A percentile compares a stretch with the other conserved stretches of the same genome.
These are phyloP conservation scores for Hermodice carunculata DNA, from an alignment of 2,888 invertebrate genomes.

Conservation along the genomic window DNA sequence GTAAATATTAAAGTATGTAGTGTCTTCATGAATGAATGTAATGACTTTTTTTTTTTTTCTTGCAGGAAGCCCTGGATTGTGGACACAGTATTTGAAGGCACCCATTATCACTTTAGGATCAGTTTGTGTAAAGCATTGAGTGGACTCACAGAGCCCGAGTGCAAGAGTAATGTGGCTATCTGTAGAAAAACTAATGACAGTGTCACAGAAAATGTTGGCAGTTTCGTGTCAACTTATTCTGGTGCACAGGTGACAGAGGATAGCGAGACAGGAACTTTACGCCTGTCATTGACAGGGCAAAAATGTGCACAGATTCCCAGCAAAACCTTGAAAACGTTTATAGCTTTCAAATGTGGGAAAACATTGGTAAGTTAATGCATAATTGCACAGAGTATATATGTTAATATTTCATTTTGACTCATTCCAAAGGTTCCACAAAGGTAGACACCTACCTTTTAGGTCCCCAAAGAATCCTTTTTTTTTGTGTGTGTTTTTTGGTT, in stretches of 20 bases:
- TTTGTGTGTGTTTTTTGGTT: too few relatives aligned
- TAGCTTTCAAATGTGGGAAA: conserved; percentile 56
- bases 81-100: conserved; percentile 41
- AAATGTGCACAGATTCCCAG: conserved; percentile 34
- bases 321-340: conserved; percentile 42
- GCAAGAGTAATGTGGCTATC: conserved; percentile 1
- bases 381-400: too few relatives aligned
- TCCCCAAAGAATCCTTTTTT: too few relatives aligned
- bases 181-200: background rate
- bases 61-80: conserved; percentile 43
- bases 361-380: conserved; percentile 17
- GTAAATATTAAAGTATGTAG: too few relatives aligned
- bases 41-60: background rate
- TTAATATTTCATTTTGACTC: too few relatives aligned
- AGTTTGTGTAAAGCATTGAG: conserved; percentile 46
- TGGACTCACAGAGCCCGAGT: conserved; percentile 22
- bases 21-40: too few relatives aligned
- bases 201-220: background rate
- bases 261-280: background rate
- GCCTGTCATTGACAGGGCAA: conserved; percentile 37
- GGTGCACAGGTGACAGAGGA: conserved; percentile 1
- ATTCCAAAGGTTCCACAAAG: too few relatives aligned
- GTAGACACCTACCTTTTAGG: too few relatives aligned
- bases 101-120: conserved; percentile 48
- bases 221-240: conserved; percentile 11